These are phyloP conservation scores for Enteromius afrohamiltoni DNA, from an alignment of 2,797 vertebrate species.

Conservation along the genomic window DNA sequence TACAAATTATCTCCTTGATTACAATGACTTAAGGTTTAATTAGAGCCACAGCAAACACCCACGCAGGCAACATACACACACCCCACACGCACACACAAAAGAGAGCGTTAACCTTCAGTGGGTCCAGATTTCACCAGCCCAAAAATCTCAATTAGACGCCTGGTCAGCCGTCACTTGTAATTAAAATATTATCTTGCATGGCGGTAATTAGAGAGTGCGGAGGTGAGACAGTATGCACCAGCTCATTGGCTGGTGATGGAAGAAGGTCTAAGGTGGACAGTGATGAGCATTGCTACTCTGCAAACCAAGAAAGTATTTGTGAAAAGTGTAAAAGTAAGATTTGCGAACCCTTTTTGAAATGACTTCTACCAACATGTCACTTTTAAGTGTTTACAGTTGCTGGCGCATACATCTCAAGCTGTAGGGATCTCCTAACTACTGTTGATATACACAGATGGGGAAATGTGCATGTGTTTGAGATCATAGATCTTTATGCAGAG, in stretches of 20 bases:
- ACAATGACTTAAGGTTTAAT: conserved; percentile 77
- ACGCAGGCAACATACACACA: conserved; percentile 64
- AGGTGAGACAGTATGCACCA: conserved; percentile 56
- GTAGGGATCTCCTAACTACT: background rate
- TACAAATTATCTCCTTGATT: conserved; percentile 72
- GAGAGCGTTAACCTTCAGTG: conserved; percentile 63
- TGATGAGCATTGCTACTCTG: background rate
- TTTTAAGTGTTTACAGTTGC: background rate
- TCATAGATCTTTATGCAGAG: conserved; percentile 11
- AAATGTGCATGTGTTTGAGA: background rate
- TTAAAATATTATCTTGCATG: conserved; percentile 59
- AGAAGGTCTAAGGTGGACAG: conserved; percentile 40
- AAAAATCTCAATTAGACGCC: conserved; percentile 59
- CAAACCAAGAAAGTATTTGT: background rate
- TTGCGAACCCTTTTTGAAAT: background rate
- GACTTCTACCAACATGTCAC: conserved; percentile 6
- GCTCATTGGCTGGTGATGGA: conserved; percentile 51
- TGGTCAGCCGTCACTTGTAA: conserved; percentile 60
- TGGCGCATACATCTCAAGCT: background rate
- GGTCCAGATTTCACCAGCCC: conserved; percentile 65
- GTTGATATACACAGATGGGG: conserved; percentile 26
- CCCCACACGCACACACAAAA: conserved; percentile 60
- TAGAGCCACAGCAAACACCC: conserved; percentile 68
- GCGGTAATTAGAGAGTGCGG: conserved; percentile 62
- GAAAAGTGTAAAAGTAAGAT: background rate